phyloP scores from a whole-genome alignment of 2,113 vertebrate species.

The Rhadina sibilatrix region DNA sequence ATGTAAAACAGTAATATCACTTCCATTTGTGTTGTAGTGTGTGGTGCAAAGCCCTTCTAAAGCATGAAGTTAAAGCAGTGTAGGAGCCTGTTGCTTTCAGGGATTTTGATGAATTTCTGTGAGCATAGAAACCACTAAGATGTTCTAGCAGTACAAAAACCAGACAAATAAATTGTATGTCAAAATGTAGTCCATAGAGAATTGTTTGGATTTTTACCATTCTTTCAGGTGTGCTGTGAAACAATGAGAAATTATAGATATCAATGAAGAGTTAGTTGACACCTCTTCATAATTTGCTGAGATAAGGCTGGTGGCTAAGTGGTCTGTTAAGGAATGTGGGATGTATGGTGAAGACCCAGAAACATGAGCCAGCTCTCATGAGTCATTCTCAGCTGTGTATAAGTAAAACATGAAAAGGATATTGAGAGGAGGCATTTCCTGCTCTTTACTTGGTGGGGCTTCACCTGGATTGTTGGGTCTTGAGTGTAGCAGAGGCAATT shows the following conservation, averaged over 20 bases:
- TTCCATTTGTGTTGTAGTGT: neutral
- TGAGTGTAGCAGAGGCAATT: neutral
- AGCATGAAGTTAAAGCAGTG: neutral
- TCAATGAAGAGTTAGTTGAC: neutral
- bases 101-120: neutral
- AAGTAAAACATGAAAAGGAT: neutral
- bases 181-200: neutral
- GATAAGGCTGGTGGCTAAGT: neutral
- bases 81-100: neutral
- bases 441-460: neutral
- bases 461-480: neutral
- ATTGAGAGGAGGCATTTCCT: neutral
- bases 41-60: neutral
- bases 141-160: neutral
- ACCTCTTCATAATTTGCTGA: neutral
- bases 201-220: neutral
- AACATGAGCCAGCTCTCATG: neutral
- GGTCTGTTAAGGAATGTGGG: neutral
- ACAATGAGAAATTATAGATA: neutral
- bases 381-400: neutral
- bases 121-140: neutral
- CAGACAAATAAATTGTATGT: neutral
- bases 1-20: neutral
- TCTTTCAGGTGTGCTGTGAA: neutral
- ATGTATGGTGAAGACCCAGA: neutral